phyloP scores from a whole-genome alignment of 2,113 vertebrate genomes.

The Trematocara macrostoma region DNA sequence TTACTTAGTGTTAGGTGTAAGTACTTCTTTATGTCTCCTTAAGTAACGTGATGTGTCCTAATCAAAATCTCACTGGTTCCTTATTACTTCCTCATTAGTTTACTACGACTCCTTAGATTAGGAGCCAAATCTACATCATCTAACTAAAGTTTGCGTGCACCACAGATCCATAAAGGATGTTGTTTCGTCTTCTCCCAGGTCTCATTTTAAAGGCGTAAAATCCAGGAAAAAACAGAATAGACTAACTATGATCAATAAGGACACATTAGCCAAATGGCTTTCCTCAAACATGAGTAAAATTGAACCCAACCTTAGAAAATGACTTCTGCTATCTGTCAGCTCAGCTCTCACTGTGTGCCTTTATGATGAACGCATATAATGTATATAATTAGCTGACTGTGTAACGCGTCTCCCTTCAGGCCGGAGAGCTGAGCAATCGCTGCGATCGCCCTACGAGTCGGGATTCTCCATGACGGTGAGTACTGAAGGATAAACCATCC shows the following conservation, averaged over 20 bases:
- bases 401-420: slow-evolving; percentile 39
- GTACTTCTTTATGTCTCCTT: neutral
- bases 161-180: neutral
- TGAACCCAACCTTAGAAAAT: neutral
- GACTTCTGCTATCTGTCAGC: neutral
- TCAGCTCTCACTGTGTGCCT: neutral
- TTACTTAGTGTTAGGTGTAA: neutral
- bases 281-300: neutral
- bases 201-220: neutral
- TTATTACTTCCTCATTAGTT: neutral
- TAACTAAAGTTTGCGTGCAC: neutral
- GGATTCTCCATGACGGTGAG: slow-evolving; percentile 72
- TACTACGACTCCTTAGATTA: neutral
- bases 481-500: slow-evolving; percentile 11
- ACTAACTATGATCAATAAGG: neutral
- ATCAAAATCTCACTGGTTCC: neutral
- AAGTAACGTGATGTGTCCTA: neutral
- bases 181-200: neutral
- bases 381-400: slow-evolving; percentile 1
- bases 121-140: neutral
- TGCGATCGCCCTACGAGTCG: slow-evolving; percentile 68
- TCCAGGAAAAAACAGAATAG: neutral
- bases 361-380: neutral
- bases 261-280: neutral
- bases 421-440: neutral